These are phyloP conservation scores for Drosophila grimshawi DNA, from an alignment of 1,140 invertebrate genomes.

Conservation along the genomic window DNA sequence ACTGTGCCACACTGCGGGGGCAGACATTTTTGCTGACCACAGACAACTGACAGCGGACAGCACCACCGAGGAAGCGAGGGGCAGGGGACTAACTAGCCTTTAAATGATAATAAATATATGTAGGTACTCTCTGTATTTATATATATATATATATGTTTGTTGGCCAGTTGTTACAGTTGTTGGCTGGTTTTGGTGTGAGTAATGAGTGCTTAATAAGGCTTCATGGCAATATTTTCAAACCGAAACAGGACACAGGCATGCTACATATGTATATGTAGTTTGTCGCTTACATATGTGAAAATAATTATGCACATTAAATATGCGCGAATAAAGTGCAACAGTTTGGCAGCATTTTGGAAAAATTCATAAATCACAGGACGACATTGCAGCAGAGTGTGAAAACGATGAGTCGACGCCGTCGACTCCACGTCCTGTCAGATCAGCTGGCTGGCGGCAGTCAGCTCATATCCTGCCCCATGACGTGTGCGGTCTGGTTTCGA, in stretches of 20 bases:
- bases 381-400: conserved; percentile 40
- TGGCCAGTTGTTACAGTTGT: conserved; percentile 22
- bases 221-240: conserved; percentile 58
- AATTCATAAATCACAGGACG: conserved; percentile 70
- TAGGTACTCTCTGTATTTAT: not conserved
- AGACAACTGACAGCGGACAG: conserved; percentile 35
- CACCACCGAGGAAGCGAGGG: conserved; percentile 23
- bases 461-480: conserved; percentile 40
- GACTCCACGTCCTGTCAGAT: conserved; percentile 27
- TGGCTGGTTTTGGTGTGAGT: conserved; percentile 47
- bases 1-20: conserved; percentile 12
- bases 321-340: conserved; percentile 59
- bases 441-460: conserved; percentile 21
- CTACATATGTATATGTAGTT: conserved; percentile 44
- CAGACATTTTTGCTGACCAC: conserved; percentile 34
- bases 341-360: conserved; percentile 60
- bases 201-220: conserved; percentile 74
- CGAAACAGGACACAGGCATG: not conserved
- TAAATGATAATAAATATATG: conserved; percentile 21
- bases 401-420: conserved; percentile 45
- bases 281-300: conserved; percentile 70
- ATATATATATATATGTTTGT: not conserved
- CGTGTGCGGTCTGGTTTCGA: conserved; percentile 28
- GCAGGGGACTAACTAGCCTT: conserved; percentile 17
- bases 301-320: conserved; percentile 68